A percentile compares a stretch with the other conserved stretches of the same genome.
phyloP scores from a whole-genome alignment of 2,113 vertebrate genomes.

The Pseudonaja textilis region DNA sequence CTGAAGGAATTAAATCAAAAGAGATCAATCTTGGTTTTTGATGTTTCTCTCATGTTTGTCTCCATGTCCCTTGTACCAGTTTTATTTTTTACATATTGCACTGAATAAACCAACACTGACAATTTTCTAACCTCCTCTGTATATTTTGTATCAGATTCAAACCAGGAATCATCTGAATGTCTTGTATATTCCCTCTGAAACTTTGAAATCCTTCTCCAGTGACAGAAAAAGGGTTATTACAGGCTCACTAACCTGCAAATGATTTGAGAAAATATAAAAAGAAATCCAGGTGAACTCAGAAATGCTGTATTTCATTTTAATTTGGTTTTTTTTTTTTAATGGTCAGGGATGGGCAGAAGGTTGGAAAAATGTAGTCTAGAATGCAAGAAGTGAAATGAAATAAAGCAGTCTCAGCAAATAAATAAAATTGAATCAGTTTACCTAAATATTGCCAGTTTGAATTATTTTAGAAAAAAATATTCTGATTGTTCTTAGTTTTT shows the following conservation, averaged over 20 bases:
- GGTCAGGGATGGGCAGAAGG: conserved; percentile 34
- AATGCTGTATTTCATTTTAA: conserved; percentile 30
- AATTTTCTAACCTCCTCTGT: conserved; percentile 58
- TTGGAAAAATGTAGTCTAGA: not conserved
- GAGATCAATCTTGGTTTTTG: conserved; percentile 56
- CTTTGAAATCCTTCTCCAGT: not conserved
- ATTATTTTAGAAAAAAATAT: conserved; percentile 10
- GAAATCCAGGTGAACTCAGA: conserved; percentile 27
- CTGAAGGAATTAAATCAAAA: conserved; percentile 62
- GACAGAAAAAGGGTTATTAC: conserved; percentile 29
- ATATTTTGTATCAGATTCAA: conserved; percentile 47
- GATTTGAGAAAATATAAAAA: not conserved
- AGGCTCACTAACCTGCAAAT: conserved; percentile 5
- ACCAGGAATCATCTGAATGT: conserved; percentile 55
- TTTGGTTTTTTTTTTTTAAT: conserved; percentile 1
- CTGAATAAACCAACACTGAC: conserved; percentile 60
- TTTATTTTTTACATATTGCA: conserved; percentile 28
- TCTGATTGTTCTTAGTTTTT: not conserved
- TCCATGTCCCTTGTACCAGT: conserved; percentile 35
- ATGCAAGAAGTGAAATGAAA: conserved; percentile 52
- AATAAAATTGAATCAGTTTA: not conserved
- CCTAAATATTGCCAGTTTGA: conserved; percentile 13
- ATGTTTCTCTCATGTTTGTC: conserved; percentile 56
- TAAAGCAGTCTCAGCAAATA: conserved; percentile 18
- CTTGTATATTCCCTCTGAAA: not conserved